Evolutionary conservation across 2,888 invertebrate genomes (phyloP).

Genomic region (Ennomos fuscantarius): DNA sequence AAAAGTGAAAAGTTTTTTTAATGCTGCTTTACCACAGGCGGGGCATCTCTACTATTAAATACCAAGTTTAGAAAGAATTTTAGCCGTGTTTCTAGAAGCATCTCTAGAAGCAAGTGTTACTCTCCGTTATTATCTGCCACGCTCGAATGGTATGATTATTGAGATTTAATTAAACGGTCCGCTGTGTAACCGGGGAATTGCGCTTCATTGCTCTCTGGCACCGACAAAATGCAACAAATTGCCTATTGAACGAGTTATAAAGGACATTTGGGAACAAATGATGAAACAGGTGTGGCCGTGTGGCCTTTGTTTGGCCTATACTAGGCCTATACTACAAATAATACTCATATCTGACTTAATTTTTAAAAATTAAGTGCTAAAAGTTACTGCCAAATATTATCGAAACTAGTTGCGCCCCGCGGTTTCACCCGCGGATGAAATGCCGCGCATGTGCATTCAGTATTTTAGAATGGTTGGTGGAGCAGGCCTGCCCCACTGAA

Average conservation of each 20-base stretch:
- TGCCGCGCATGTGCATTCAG: no score
- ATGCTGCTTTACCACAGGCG: no score
- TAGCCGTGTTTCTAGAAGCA: constrained; percentile 12
- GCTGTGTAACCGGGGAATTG: constrained; percentile 50
- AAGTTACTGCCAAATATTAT: no score
- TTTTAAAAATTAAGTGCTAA: no score
- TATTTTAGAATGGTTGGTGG: not conserved
- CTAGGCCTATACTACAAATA: no score
- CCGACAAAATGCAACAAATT: constrained; percentile 54
- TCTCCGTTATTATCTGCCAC: constrained; percentile 37
- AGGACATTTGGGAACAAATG: constrained; percentile 39
- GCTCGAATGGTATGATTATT: constrained; percentile 43
- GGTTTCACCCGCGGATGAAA: no score
- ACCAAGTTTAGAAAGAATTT: not conserved
- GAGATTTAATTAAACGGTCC: constrained; percentile 45
- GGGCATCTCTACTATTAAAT: not conserved
- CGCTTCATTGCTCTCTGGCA: constrained; percentile 49
- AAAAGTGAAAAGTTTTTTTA: no score
- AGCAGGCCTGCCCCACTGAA: no score
- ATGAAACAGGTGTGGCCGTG: constrained; percentile 22
- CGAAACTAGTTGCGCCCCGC: no score
- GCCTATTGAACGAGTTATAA: constrained; percentile 16
- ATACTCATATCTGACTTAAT: no score
- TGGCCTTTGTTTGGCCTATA: not conserved
- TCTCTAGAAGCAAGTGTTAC: constrained; percentile 15